A percentile compares a stretch with the other conserved stretches of the same genome.
These are phyloP conservation scores for Petaurus breviceps DNA, from an alignment of 2,113 vertebrate genomes.

Conservation along the genomic window DNA sequence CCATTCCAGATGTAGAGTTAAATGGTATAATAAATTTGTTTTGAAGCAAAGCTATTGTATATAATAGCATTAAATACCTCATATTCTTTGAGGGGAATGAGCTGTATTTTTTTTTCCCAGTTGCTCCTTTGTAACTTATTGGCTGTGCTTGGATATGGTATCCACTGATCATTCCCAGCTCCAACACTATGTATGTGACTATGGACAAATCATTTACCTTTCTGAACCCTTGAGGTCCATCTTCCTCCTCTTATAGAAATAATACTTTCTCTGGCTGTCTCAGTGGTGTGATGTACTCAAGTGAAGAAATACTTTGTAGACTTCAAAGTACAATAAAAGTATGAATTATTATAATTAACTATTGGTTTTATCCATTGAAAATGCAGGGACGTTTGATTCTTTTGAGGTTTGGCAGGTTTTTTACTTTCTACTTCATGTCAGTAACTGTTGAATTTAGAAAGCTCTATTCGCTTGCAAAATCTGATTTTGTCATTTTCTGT, in stretches of 20 bases:
- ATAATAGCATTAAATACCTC: conserved; percentile 55
- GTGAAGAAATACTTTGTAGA: neutral
- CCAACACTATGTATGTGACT: neutral
- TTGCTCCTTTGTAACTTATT: neutral
- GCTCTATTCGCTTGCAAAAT: neutral
- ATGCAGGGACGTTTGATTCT: neutral
- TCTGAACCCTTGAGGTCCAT: conserved; percentile 32
- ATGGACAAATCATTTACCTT: neutral
- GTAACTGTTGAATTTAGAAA: neutral
- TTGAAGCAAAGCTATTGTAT: conserved; percentile 58
- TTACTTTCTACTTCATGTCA: neutral
- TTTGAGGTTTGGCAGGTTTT: conserved; percentile 14
- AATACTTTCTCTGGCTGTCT: neutral
- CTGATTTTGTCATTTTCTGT: conserved; percentile 14
- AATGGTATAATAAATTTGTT: conserved; percentile 65
- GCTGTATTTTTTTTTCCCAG: conserved; percentile 41
- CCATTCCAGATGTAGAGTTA: conserved; percentile 57
- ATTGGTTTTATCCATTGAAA: neutral
- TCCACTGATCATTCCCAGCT: neutral
- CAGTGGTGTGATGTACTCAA: neutral
- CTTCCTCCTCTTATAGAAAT: neutral
- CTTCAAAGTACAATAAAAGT: neutral
- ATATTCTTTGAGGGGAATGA: conserved; percentile 21
- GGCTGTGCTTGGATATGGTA: neutral
- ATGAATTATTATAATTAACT: neutral